Evolutionary conservation across 1,140 invertebrate species (phyloP), one percentile per base, ranked within the genome.

Genomic region (Drosophila bocki): DNA sequence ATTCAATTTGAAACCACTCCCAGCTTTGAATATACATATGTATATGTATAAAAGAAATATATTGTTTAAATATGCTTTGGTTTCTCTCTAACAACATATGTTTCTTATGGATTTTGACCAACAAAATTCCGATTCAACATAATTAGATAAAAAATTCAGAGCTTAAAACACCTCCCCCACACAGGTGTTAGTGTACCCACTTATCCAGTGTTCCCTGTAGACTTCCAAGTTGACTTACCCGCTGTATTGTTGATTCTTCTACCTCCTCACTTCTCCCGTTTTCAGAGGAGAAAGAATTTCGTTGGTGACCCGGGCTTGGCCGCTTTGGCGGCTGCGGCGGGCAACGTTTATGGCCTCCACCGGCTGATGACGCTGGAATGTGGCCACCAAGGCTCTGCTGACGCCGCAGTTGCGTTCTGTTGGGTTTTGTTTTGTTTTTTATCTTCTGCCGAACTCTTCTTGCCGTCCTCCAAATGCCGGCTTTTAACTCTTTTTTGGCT

Each of bases 351-450:
- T 56, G 64, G 61, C 64, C 63, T 71, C 44, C 69, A 45, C 53
- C 54, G 45, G 53, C 69, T 72, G 69, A 60, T 72, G 70, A 59
- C 37, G 67, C 42, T 72, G 70, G 68, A 72, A 74, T 74, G 68
- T 72, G 70, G 53, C 69, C 69, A 72, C 65, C 51, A 58, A 51
- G 68, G 69, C 67, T 58, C 68, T 51, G 70, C 70, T 74, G 70
- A 74, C 45, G 44, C 29, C 65, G 70, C 69, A 56, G 68, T 72
- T 74, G 70, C 70, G 70, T 72, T 60, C 48, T 72, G 67, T 42
- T 71, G 51, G 53, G 19, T 71, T 56, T 58, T 48, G 22, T 58
- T 29, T 37, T 15, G 17, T 48, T 69, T 47, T 57, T 37, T 37
- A 45, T 37, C 33, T 37, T 61, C 13, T 22, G 8, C 4, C 19